Base-by-base conservation (phyloP, 2,113 vertebrate genomes). In the Struthidea cinerea region DNA sequence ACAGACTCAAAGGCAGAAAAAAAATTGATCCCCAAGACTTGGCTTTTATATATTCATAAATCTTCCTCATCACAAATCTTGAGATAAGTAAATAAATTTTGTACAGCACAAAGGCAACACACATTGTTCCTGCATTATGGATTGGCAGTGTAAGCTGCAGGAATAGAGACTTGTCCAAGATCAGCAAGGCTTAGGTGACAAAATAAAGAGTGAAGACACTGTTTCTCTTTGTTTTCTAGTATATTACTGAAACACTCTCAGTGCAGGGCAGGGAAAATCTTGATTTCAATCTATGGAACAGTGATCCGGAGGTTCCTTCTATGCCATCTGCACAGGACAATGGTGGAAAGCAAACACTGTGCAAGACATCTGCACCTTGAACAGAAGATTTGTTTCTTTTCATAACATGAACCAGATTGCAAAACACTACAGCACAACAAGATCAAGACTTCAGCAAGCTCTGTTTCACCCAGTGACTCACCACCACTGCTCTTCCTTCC, bases 401-500 rank as follows among this genome's bases (percentile, higher is more conserved):
- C 33, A 7, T 18, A 67, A 32, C 8, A 75, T 6, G 13, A 42
- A 84, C 49, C 50, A 68, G 16, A 55, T 9, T 56, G 28, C 20
- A 79, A 76, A 95, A 79, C 35, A 64, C 5, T 56, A 47, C 1
- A 82, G 19, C 15, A 87, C 47, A 80, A 82, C 1, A 42, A 57
- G 26, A 75, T 42, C 5, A 70, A n/a, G 22, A 52, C 33, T 80
- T 71, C 1, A 65, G 32, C 27, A 93, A 64, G 77, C 12, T 68
- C 35, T 64, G 11, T 57, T 90, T 77, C 37, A 47, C 7, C 15
- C 39, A 94, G 47, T 73, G 27, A 97, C 98, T 99, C 84, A 99
- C 99, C 98, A 9, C 93, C 91, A 93, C 98, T 98, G 78, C 67
- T 97, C 65, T 96, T 98, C 60, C 95, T 98, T 80, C 97, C 91